Conservation (phyloP, 2,113 vertebrate species). For the Casuarius casuarius region DNA sequence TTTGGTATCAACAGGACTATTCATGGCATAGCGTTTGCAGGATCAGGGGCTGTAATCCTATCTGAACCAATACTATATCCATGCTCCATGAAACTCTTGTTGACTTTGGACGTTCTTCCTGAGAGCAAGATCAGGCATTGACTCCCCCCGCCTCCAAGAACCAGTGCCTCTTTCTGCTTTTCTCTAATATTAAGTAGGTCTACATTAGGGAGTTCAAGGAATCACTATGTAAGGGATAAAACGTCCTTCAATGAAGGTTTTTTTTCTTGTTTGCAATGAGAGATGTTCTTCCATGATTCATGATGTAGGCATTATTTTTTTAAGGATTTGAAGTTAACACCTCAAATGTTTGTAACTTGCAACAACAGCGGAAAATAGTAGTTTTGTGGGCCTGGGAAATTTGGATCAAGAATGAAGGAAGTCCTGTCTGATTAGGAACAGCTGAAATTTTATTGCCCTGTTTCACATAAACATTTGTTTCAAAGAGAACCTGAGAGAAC, state of each 20-base stretch:
- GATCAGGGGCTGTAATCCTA: neutral
- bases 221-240: neutral
- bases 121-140: neutral
- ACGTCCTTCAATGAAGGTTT: neutral
- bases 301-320: neutral
- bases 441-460: neutral
- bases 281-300: neutral
- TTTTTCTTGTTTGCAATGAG: neutral
- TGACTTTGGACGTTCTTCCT: neutral
- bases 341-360: neutral
- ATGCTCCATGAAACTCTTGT: neutral
- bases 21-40: neutral
- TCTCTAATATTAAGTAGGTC: neutral
- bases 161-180: neutral
- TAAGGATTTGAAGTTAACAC: neutral
- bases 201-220: neutral
- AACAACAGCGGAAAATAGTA: neutral
- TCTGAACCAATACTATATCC: neutral
- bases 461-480: neutral
- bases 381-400: neutral
- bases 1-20: neutral
- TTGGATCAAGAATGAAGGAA: neutral
- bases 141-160: neutral
- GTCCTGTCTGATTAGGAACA: neutral
- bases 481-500: neutral